Base-by-base conservation (phyloP, 2,888 invertebrate genomes). In the Melieria omissa region DNA sequence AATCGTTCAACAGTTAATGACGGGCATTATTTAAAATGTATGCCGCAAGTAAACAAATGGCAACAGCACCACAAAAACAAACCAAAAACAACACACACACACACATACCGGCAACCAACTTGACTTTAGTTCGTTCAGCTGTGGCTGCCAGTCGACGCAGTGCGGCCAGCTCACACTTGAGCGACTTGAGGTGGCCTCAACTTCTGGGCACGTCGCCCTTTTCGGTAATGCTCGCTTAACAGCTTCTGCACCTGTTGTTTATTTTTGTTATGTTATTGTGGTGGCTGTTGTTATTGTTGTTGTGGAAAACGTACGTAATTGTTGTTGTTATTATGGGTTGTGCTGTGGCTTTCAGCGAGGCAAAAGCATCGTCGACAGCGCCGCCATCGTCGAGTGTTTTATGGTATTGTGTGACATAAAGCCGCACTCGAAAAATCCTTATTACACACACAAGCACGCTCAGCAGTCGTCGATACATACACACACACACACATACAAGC, bases 381-480 rank as follows among this genome's bases (percentile, higher is more conserved):
- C 45, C 45, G 61, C 62, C 42, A 55, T 66, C 46, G 66, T 66
- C 42, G 57, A 42, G 44, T 64, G 42, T 60, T 70, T 70, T 65
- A 70, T 70, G 49, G 60, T 65, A 60, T 70, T 65, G 52, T 57
- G 42, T 60, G 60, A 70, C 52, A 70, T 58, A 65, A 70, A 70
- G 44, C 64, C 58, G 44, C 64, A 47, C 57, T 64, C 41, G 55
- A 55, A 58, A 70, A 70, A 70, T 64, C 64, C 49, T 65, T 71
- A 71, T 65, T 71, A 58, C 58, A 44, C 71, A 52, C 65, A 65
- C 46, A 71, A 49, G 60, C 42, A 42, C 58, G 60, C 44, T 49
- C 52, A 61, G 61, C 52, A 16, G 10, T 29, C 3, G 29, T 29
- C 29, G 29, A 29, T 29, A 29, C 29, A 1, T 4, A 61, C 5